Base-by-base conservation (phyloP, 2,888 invertebrate species). In the Lasioglossum malachurum region DNA sequence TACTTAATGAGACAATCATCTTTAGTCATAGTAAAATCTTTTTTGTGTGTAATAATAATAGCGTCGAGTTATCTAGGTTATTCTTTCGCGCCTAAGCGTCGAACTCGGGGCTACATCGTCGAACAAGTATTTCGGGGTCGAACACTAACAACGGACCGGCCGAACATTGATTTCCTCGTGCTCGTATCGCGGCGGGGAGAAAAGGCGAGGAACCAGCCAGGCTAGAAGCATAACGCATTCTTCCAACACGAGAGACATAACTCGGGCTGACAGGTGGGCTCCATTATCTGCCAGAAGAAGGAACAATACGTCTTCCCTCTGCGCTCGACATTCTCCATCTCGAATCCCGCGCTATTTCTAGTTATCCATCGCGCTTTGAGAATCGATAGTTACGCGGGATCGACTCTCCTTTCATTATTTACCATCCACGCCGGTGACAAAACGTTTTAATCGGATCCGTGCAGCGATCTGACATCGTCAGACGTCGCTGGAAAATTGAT, bases 301-400 rank as follows among this genome's bases (percentile, higher is more conserved):
- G 92, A 94, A 94, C 93, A 93, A 94, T 93, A 94, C 92, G 89
- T 93, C 92, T 93, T 93, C 88, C 76, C 82, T 82, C 84, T 86
- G 75, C 74, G 49, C 75, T 64, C 78, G 83, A 80, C 80, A 64
- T 75, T 82, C 67, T 75, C 74, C 81, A 53, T 78, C 86, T 46
- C 76, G 64, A 80, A 83, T 80, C 78, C 86, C 83, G 73, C 41
- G 46, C 80, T 83, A 82, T 87, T 85, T 85, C 71, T 78, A 80
- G 86, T 88, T 89, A 87, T 80, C 83, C 81, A 67, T 80, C 78
- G 64, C 67, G n/a, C 75, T 72, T 73, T 60, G 80, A 83, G 81
- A 89, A 93, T 93, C 91, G 92, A 88, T 92, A 92, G 92, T 64
- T 31, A 38, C 10, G 87, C 90, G 89, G 88, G 87, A 90, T 89